Evolutionary conservation across 30 jellyfish, hydroid and myxozoan species (phyloP), one percentile per base, ranked within the genome.

Genomic region (Phacellophora camtschatica): DNA sequence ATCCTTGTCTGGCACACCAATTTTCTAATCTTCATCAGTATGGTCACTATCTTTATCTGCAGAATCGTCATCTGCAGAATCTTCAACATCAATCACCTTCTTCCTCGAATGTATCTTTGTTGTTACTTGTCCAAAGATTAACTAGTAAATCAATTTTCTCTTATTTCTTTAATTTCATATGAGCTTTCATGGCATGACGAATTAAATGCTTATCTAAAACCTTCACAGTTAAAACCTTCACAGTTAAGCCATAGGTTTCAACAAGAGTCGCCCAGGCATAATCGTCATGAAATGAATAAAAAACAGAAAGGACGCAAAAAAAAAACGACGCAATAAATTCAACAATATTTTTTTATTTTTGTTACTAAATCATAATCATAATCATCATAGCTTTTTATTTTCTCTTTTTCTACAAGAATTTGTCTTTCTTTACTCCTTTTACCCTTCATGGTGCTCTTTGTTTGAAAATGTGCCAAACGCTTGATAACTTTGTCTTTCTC

Each of bases 141-240:
- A 55, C 4, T 51, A 71, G n/a, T 51, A 72, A 31, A 12, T 4
- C 71, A 2, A 71, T 22, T 16, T 71, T 71, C 6, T 71, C 55
- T 28, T 71, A 11, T 22, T 71, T 71, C 9, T 71, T 45, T 27
- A 48, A 18, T 29, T 28, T 4, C 11, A 30, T 36, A 41, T 35
- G 39, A 45, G 27, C 20, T 22, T 9, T 30, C 71, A 71, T 23
- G 20, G 25, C 28, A 29, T 46, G 68, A n/a, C 24, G 15, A 9
- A n/a, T 55, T 45, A 71, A 45, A 71, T 71, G 48, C 48, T 71
- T 71, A 55, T 71, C 84, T 0, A 71, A 33, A 23, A 31, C 33
- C 54, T 23, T 51, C 70, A 71, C 84, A 18, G 23, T 48, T 41
- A 71, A 55, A n/a, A n/a, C n/a, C n/a, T n/a, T n/a, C 48, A n/a